Evolutionary conservation across 2,113 vertebrate species (phyloP), one percentile per base, ranked within the genome.

Genomic region (Rafetus swinhoei): DNA sequence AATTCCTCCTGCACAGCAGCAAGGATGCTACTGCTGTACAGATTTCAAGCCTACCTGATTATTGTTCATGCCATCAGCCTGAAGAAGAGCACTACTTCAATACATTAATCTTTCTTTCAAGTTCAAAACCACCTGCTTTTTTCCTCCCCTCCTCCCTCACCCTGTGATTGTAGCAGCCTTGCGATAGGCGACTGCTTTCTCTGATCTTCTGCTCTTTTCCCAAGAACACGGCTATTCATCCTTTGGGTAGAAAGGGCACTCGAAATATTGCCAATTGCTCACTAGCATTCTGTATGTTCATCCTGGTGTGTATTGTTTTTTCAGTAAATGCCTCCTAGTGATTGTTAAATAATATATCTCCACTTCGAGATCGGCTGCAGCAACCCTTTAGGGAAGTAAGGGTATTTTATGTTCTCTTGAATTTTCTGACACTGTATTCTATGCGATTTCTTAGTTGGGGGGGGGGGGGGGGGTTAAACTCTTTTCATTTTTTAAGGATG

Each of bases 281-380:
- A 52, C 4, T 83, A 3, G 76, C 79, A 4, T 0, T 76, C 19
- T 72, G 39, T 79, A 82, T 84, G 8, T 27, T 93, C 54, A 45
- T 93, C 12, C 80, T 87, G 2, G 50, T 27, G n/a, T 52, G 21
- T 25, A 79, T 53, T 15, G 13, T 79, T 81, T 79, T 60, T 16
- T 19, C 32, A 85, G 4, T 56, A 50, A 81, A 27, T 84, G 6
- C 22, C 69, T 92, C 72, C 32, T 81, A 84, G 7, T 29, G 92
- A 22, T 29, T 91, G 13, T 84, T 90, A 90, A 94, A 86, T 79
- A 93, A 79, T n/a, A 60, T 6, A 22, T 77, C 45, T 87, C 79
- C 90, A 14, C 39, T 55, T 56, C 86, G 84, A 95, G 74, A 89
- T 74, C 53, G 79, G 35, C n/a, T 79, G 60, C 87, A 60, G 13